Evolutionary conservation across 2,888 invertebrate genomes (phyloP).

Genomic region (Dusona sp.): DNA sequence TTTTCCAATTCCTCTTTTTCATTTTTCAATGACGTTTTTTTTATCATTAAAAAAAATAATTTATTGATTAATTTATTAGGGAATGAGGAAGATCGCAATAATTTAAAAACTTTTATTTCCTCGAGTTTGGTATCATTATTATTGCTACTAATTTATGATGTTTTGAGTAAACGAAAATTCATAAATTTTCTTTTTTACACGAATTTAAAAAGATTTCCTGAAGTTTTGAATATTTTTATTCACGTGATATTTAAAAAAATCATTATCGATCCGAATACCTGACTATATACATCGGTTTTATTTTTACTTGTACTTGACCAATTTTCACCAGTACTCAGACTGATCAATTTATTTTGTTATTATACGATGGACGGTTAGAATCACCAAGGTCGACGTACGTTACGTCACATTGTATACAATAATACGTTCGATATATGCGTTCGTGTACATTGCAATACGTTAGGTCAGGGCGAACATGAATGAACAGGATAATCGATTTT

Average conservation of each 20-base stretch:
- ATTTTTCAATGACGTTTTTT: too few relatives aligned
- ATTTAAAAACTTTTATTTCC: too few relatives aligned
- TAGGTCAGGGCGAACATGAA: conserved; percentile 46
- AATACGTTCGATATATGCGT: conserved; percentile 16
- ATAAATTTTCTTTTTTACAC: background rate
- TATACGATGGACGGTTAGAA: conserved; percentile 22
- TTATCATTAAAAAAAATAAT: too few relatives aligned
- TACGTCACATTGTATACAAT: conserved; percentile 42
- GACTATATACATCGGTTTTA: background rate
- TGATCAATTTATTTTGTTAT: conserved; percentile 32
- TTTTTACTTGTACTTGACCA: conserved; percentile 58
- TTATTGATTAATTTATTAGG: too few relatives aligned
- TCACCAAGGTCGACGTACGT: conserved; percentile 52
- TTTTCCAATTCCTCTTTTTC: background rate
- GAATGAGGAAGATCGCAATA: too few relatives aligned
- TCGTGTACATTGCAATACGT: background rate
- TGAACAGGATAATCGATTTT: conserved; percentile 35
- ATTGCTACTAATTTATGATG: background rate
- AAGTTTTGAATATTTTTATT: background rate
- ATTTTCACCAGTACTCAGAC: conserved; percentile 40
- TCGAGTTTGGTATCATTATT: too few relatives aligned
- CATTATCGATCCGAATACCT: background rate
- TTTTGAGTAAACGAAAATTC: background rate
- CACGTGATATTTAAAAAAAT: background rate
- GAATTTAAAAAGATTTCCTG: background rate